A percentile compares a stretch with the other conserved stretches of the same genome.
These are phyloP conservation scores for Podilymbus podiceps DNA, from an alignment of 2,113 vertebrate species.

Conservation along the genomic window DNA sequence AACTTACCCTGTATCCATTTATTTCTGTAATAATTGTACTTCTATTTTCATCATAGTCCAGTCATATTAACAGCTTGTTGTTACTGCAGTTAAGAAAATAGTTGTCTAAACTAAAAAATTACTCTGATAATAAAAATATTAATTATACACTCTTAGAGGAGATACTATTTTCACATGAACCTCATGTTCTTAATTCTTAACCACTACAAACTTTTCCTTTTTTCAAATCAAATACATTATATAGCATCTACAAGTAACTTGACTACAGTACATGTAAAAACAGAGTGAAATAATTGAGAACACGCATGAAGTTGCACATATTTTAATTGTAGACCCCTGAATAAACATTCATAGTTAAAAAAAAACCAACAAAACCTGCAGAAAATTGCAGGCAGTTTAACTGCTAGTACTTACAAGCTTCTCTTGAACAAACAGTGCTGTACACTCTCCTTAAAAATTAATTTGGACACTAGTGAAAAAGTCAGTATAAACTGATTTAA, in stretches of 20 bases:
- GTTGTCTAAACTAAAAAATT: not conserved
- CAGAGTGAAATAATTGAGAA: not conserved
- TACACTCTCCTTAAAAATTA: not conserved
- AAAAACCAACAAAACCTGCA: not conserved
- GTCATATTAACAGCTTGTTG: not conserved
- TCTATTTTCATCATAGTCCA: not conserved
- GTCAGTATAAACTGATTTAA: not conserved
- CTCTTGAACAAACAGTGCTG: not conserved
- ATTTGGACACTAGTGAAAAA: not conserved
- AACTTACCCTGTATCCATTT: not conserved
- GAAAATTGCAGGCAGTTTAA: not conserved
- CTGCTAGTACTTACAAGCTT: not conserved
- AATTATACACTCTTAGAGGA: not conserved
- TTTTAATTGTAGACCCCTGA: not conserved
- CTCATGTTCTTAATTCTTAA: not conserved
- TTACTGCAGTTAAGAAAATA: not conserved
- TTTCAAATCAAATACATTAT: not conserved
- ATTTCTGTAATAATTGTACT: not conserved
- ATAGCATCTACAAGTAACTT: not conserved
- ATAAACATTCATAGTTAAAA: not conserved
- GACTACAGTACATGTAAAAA: not conserved
- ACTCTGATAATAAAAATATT: not conserved
- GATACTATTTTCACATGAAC: not conserved
- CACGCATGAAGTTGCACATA: not conserved
- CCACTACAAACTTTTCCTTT: not conserved